Evolutionary conservation across 2,888 invertebrate species (phyloP), one percentile per base, ranked within the genome.

Genomic region (Standfussiana lucernea): DNA sequence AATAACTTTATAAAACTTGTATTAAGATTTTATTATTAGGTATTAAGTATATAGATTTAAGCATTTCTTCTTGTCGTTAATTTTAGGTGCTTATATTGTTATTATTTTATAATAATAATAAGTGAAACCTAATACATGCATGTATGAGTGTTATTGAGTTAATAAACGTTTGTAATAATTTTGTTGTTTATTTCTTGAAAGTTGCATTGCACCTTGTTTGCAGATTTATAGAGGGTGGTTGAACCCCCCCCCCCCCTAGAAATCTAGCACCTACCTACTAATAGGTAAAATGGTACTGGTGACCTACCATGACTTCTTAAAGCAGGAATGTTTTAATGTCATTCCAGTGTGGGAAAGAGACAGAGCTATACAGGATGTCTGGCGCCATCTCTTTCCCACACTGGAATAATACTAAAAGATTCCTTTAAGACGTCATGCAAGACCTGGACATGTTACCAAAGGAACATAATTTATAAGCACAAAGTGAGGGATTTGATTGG

Each of bases 91-190:
- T 94, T 92, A 79, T 93, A 94, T 95, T 95, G 91, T 95, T 95
- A 95, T 95, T 93, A 74, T 90, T 84, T 80, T 90, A 93, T 95
- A 95, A 95, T 94, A 93, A 95, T 95, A 95, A 89, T 88, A 95
- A 95, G 95, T 94, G 91, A 90, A 81, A 90, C 91, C 91, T 91
- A 91, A 90, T 92, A 91, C 90, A 89, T 91, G 91, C 90, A 88
- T 92, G 92, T 89, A 86, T 92, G 93, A 86, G 90, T 90, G 86
- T 86, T 89, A 86, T 84, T 75, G 82, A 77, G 81, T 75, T 74
- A 86, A 75, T 83, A 77, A 73, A 74, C 59, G 40, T 80, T 79
- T 85, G 64, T 83, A 82, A 66, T 66, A 59, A 77, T 28, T 13
- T 45, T 18, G 10, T 65, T 68, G 18, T 50, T 68, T 65, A 37